Evolutionary conservation across 2,113 vertebrate genomes (phyloP).

Genomic region (Neoarius graeffei): DNA sequence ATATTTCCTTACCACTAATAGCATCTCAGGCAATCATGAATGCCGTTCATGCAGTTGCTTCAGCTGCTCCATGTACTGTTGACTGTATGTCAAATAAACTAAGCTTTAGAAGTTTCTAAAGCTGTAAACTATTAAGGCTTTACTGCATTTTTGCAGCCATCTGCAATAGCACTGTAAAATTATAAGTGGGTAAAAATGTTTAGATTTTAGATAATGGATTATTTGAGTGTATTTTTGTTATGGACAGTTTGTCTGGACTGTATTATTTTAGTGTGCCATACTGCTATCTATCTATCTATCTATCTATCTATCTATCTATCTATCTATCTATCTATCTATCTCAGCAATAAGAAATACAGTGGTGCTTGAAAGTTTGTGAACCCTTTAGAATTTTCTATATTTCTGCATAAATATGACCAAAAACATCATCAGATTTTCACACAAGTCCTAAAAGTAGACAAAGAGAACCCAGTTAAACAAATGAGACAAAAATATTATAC

Average conservation of each 20-base stretch:
- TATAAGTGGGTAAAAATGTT: conserved; percentile 9
- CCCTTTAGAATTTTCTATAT: too few relatives aligned
- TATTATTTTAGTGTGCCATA: conserved; percentile 39
- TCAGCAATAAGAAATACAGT: conserved; percentile 54
- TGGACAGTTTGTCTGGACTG: conserved; percentile 58
- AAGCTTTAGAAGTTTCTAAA: conserved; percentile 59
- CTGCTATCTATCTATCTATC: neutral
- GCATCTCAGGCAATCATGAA: conserved; percentile 15
- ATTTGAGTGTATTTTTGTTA: conserved; percentile 57
- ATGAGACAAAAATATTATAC: too few relatives aligned
- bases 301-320: too few relatives aligned
- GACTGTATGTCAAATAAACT: conserved; percentile 58
- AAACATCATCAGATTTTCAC: too few relatives aligned
- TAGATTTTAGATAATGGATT: neutral
- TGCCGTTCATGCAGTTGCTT: conserved; percentile 19
- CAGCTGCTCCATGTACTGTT: conserved; percentile 53
- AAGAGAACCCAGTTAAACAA: too few relatives aligned
- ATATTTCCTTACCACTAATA: conserved; percentile 16
- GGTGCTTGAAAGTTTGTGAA: too few relatives aligned
- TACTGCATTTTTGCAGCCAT: conserved; percentile 58
- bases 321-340: conserved; percentile 24
- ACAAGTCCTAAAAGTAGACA: too few relatives aligned
- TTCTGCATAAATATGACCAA: too few relatives aligned
- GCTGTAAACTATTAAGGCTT: conserved; percentile 51
- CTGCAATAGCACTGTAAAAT: conserved; percentile 53